Base-by-base conservation (phyloP, 1,140 invertebrate species). In the Aradophagus sp. region DNA sequence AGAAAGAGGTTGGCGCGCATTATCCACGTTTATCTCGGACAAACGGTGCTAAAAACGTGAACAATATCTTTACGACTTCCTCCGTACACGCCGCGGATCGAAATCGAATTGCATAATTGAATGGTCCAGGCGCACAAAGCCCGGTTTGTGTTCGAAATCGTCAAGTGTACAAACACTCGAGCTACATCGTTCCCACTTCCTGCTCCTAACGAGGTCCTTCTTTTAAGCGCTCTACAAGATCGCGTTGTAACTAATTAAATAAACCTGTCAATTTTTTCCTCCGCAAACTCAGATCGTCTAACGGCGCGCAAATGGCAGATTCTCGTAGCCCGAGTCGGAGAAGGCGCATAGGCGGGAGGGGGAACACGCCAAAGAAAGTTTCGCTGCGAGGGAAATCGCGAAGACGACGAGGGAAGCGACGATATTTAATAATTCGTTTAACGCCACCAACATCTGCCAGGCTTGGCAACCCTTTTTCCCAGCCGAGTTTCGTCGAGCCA, bases 401-500 rank as follows among this genome's bases (percentile, higher is more conserved):
- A 34, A 56, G 31, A 56, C 59, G 45, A 44, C 48, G 44, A 44
- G 50, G 70, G 41, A 63, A 79, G 77, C 38, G 73, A 67, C 73
- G 75, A 78, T 78, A 76, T 81, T 84, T 83, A 83, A 82, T 83
- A 81, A 82, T 82, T 77, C 72, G 77, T 71, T 75, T 67, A 73
- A 84, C 77, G 82, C 80, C 81, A 82, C 69, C 65, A 80, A 83
- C 83, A 84, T 82, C 83, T 84, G 83, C 76, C 63, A 76, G 69
- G 67, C 65, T 76, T 67, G 48, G 48, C 74, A 82, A 80, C 78
- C 79, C 77, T 80, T 80, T 79, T 73, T 75, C 56, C 26, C 56
- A 29, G 52, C 53, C 65, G 36, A 19, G 16, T 48, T 55, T 39
- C 45, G 58, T 73, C 52, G 39, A 10, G 27, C 6, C 17, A 38